Conservation (phyloP, 2,888 invertebrate species). For the Ennomos quercinarius region DNA sequence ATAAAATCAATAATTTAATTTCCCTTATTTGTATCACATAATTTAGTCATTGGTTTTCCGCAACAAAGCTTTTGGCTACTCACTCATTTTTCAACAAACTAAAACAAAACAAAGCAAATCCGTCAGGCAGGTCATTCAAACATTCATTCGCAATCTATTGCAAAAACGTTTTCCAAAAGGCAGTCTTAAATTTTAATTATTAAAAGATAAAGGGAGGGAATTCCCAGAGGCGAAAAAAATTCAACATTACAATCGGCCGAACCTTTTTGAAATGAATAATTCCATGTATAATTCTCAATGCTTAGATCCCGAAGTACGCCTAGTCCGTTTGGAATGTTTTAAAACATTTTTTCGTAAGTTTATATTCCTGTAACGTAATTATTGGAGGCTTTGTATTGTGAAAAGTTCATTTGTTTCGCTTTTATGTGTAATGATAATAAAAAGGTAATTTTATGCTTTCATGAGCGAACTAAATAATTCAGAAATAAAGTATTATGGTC, state of each 20-base stretch:
- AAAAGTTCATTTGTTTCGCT: too few species aligned
- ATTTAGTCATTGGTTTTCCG: too few species aligned
- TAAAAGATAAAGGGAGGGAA: conserved; percentile 52
- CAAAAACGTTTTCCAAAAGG: conserved; percentile 44
- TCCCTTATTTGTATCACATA: too few species aligned
- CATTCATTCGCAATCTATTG: conserved; percentile 40
- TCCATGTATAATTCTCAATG: conserved; percentile 55
- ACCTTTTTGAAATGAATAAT: conserved; percentile 63
- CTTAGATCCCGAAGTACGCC: conserved; percentile 55
- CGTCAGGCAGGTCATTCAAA: conserved; percentile 17
- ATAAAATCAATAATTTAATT: too few species aligned
- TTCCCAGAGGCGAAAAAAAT: conserved; percentile 49
- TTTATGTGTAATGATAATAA: too few species aligned
- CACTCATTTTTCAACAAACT: too few species aligned
- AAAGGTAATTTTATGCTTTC: too few species aligned
- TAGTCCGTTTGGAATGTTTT: conserved; percentile 48
- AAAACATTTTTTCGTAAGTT: conserved; percentile 23
- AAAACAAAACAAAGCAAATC: neutral
- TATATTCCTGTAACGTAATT: conserved; percentile 24
- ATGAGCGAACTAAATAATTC: too few species aligned
- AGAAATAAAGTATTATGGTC: too few species aligned
- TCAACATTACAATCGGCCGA: conserved; percentile 49
- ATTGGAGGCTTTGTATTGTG: neutral
- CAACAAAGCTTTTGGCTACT: too few species aligned
- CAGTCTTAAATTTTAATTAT: conserved; percentile 59